Conservation (phyloP, 2,888 invertebrate genomes). For the Rotaria sp. region DNA sequence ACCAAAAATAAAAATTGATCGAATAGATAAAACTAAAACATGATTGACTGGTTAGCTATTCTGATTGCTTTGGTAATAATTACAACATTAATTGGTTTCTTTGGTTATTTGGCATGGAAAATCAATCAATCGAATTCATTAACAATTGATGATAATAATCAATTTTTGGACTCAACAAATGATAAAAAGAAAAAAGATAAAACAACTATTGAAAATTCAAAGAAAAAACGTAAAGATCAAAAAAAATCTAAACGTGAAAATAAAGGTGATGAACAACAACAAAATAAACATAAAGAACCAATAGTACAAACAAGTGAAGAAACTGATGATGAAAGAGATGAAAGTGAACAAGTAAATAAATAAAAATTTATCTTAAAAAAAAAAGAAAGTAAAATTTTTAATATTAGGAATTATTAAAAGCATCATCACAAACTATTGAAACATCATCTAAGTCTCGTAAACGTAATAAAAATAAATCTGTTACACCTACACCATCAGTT, state of each 20-base stretch:
- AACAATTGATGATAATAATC: neutral
- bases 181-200: neutral
- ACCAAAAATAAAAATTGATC: neutral
- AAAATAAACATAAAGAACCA: neutral
- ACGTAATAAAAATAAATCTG: neutral
- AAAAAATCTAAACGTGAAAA: neutral
- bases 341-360: neutral
- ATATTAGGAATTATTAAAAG: neutral
- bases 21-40: neutral
- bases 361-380: too few species aligned
- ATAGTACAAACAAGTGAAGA: neutral
- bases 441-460: neutral
- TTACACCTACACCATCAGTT: neutral
- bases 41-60: neutral
- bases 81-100: neutral
- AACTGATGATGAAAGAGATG: neutral
- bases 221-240: constrained; percentile 10
- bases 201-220: neutral
- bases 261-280: neutral
- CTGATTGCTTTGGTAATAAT: neutral
- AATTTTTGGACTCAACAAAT: neutral
- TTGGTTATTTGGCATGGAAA: neutral
- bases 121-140: neutral
- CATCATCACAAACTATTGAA: neutral
- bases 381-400: too few species aligned